phyloP scores from a whole-genome alignment of 1,140 invertebrate genomes.

The Phenacoccus solenopsis region DNA sequence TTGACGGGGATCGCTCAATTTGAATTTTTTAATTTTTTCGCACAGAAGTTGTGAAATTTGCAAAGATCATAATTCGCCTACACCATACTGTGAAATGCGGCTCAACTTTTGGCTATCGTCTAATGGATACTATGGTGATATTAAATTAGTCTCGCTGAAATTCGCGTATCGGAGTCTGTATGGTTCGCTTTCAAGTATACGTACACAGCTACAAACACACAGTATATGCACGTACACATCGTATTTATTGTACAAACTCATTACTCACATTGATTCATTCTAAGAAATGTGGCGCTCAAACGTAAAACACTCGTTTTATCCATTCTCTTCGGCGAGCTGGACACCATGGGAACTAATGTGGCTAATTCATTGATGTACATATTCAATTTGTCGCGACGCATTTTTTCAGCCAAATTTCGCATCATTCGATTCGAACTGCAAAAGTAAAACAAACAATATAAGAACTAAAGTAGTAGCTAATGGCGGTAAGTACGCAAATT shows the following conservation, averaged over 20 bases:
- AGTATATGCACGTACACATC: conserved; percentile 31
- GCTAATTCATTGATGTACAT: conserved; percentile 70
- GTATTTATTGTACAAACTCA: too few relatives aligned
- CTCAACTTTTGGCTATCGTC: too few relatives aligned
- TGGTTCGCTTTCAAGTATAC: background rate
- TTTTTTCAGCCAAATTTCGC: conserved; percentile 75
- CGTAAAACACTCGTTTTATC: conserved; percentile 83
- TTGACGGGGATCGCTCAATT: too few relatives aligned
- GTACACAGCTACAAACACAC: conserved; percentile 29
- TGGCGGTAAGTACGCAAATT: too few relatives aligned
- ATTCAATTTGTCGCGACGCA: conserved; percentile 77
- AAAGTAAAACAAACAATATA: conserved; percentile 33
- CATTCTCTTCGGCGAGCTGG: conserved; percentile 59
- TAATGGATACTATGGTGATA: too few relatives aligned
- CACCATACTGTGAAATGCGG: too few relatives aligned
- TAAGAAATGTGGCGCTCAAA: conserved; percentile 62
- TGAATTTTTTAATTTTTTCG: too few relatives aligned
- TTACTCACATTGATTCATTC: conserved; percentile 47
- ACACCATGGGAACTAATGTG: conserved; percentile 64
- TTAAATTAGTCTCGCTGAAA: too few relatives aligned
- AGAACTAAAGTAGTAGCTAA: background rate
- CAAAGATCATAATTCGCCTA: too few relatives aligned
- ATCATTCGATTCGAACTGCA: conserved; percentile 58
- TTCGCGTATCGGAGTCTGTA: background rate
- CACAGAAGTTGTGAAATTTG: too few relatives aligned